These are phyloP conservation scores for Geococcyx californianus DNA, from an alignment of 2,113 vertebrate species.

Conservation along the genomic window DNA sequence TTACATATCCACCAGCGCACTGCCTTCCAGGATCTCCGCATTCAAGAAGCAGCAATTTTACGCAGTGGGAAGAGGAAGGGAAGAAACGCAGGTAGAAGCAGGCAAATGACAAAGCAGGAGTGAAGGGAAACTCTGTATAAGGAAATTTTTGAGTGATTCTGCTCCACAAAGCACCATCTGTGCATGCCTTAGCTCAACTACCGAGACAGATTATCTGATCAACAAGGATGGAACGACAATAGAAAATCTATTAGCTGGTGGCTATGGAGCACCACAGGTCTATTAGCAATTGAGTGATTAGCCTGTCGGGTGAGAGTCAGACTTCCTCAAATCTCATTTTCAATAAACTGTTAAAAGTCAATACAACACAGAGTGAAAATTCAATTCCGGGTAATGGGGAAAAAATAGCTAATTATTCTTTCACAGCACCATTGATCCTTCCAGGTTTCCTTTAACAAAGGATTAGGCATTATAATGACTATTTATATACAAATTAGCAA, in stretches of 20 bases:
- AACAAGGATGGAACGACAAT: slow-evolving; percentile 12
- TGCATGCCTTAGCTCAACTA: background rate
- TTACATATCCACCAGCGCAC: background rate
- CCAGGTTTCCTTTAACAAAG: background rate
- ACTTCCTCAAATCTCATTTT: slow-evolving; percentile 59
- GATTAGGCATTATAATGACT: background rate
- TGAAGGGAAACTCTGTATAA: background rate
- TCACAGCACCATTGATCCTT: slow-evolving; percentile 44
- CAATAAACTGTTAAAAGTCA: slow-evolving; percentile 72
- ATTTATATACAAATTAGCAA: background rate
- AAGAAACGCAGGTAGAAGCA: background rate
- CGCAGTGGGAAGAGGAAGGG: background rate
- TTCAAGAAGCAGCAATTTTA: background rate
- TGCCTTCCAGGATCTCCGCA: background rate
- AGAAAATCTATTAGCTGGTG: slow-evolving; percentile 50
- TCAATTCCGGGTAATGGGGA: slow-evolving; percentile 54
- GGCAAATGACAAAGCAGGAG: background rate
- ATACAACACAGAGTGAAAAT: slow-evolving; percentile 67
- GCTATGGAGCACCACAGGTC: slow-evolving; percentile 52
- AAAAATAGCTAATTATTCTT: slow-evolving; percentile 71
- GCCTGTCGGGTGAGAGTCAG: slow-evolving; percentile 9
- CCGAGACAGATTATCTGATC: slow-evolving; percentile 11
- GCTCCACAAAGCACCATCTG: background rate
- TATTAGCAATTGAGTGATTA: slow-evolving; percentile 68
- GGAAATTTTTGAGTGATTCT: background rate